Percentiles rank a stretch among this genome's conserved stretches.
Conservation (phyloP, 1,140 invertebrate genomes). For the Anastrepha ludens region DNA sequence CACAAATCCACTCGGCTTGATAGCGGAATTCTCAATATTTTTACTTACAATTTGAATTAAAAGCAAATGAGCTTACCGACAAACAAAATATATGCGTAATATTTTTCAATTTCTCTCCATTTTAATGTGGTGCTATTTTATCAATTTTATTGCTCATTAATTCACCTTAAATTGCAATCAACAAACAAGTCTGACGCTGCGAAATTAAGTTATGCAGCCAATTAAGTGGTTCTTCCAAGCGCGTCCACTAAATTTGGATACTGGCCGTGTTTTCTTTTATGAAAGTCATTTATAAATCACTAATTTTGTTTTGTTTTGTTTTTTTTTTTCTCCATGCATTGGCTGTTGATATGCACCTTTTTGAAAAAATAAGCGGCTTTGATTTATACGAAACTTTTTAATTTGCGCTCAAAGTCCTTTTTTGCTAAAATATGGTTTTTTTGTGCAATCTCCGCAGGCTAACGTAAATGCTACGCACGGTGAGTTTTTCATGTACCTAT, state of each 20-base stretch:
- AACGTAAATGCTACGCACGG: conserved; percentile 14
- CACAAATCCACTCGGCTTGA: no score
- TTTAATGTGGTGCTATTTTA: conserved; percentile 29
- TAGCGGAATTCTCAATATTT: no score
- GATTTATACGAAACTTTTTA: conserved; percentile 7
- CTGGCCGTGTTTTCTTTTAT: background rate
- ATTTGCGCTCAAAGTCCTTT: background rate
- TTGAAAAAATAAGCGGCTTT: background rate
- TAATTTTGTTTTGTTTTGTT: background rate
- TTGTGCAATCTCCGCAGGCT: background rate
- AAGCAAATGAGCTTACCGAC: background rate
- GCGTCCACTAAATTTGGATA: background rate
- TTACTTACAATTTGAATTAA: background rate
- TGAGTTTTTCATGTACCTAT: background rate
- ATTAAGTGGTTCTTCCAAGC: conserved; percentile 35
- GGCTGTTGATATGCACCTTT: background rate
- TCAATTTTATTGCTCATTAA: conserved; percentile 33
- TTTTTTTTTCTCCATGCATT: background rate
- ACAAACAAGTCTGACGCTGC: background rate
- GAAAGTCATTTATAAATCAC: background rate
- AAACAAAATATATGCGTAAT: background rate
- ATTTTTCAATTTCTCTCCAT: background rate
- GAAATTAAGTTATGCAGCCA: conserved; percentile 46
- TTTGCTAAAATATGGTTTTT: background rate
- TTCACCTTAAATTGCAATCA: conserved; percentile 34